Evolutionary conservation across 2,888 invertebrate species (phyloP), one percentile per base, ranked within the genome.

Genomic region (Lissocephala sabroskyi): DNA sequence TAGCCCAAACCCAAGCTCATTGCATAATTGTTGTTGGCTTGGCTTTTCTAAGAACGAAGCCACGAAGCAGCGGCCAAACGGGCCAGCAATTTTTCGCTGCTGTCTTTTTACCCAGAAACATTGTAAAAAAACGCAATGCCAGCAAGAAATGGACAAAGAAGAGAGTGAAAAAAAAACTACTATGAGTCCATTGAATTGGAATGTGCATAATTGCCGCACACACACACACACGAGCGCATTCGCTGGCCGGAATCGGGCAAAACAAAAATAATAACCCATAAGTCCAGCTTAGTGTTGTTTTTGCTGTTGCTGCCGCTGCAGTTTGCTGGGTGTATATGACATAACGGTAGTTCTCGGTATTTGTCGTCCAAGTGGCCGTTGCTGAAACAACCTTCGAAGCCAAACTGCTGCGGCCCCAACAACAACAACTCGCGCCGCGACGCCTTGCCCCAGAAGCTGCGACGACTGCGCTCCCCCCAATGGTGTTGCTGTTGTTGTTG

Each of bases 311-410:
- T 18, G 16, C 16, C 13, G 13, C 28, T 28, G 14, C 50, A n/a
- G n/a, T 42, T 51, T 49, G 45, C 33, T 54, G 47, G 10, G 55
- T 53, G 40, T 52, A 52, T 58, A 62, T 70, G 74, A 74, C 70
- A 68, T 68, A 68, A 68, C 68, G 67, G 62, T 45, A 57, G 41
- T 66, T 49, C 44, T 30, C 45, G 41, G 37, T 46, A n/a, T 44
- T 11, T 26, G 17, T 11, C 7, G 4, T 18, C 16, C 29, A 37
- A 36, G 40, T 17, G 17, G n/a, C n/a, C n/a, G n/a, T n/a, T n/a
- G n/a, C n/a, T n/a, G n/a, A 28, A 18, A 23, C 10, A 30, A 41
- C 23, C 32, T 53, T 40, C 28, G 26, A 41, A 30, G 29, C 29
- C 18, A 39, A 29, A 7, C 18, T 45, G 29, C 18, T 37, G 37